Evolutionary conservation across 2,797 vertebrate genomes (phyloP).

Genomic region (Sebastolobus altivelis): DNA sequence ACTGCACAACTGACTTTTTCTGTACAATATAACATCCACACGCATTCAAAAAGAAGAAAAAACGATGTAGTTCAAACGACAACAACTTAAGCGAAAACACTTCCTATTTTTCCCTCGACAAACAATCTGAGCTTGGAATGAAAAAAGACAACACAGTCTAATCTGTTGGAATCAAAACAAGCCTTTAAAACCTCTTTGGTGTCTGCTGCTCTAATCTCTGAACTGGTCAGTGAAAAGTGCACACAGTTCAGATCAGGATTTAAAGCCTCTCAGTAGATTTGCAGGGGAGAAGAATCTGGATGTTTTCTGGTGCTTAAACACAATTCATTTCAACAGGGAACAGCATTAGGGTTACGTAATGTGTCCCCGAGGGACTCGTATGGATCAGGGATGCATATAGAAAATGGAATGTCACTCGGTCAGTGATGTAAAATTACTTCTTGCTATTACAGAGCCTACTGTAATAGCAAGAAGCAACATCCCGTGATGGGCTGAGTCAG

Average conservation of each 20-base stretch:
- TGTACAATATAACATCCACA: background rate
- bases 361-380: conserved; percentile 11
- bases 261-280: conserved; percentile 50
- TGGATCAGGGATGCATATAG: conserved; percentile 52
- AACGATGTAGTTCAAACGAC: background rate
- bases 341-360: conserved; percentile 54
- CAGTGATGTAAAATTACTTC: conserved; percentile 56
- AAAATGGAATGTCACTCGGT: conserved; percentile 42
- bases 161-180: conserved; percentile 72
- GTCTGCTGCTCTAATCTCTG: conserved; percentile 73
- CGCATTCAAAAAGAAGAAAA: background rate
- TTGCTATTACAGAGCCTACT: conserved; percentile 8
- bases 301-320: conserved; percentile 31
- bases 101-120: conserved; percentile 8
- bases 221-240: conserved; percentile 68
- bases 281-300: conserved; percentile 5
- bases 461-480: conserved; percentile 22
- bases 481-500: conserved; percentile 75
- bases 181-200: conserved; percentile 68
- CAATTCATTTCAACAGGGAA: conserved; percentile 32
- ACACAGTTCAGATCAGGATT: conserved; percentile 60
- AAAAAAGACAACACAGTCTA: conserved; percentile 58
- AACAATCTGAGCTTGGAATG: conserved; percentile 44
- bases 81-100: background rate
- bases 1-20: background rate